A percentile compares a stretch with the other conserved stretches of the same genome.
phyloP scores from a whole-genome alignment of 2,888 invertebrate genomes.

The Aphidoletes aphidimyza region DNA sequence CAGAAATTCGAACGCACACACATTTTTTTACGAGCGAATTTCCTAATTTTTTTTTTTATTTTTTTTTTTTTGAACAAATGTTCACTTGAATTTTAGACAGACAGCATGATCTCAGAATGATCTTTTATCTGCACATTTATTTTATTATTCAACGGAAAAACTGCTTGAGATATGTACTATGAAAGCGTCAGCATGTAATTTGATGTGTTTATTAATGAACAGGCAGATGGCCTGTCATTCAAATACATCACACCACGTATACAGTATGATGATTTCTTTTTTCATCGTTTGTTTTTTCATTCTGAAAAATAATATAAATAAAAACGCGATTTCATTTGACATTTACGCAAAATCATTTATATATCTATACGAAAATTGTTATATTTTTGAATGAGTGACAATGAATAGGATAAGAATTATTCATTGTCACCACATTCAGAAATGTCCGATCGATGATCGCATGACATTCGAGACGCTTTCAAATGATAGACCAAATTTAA shows the following conservation, averaged over 20 bases:
- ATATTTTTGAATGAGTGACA: background rate
- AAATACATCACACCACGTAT: too few relatives aligned
- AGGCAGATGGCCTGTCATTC: background rate
- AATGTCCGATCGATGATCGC: background rate
- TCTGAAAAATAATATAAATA: too few relatives aligned
- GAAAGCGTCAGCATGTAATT: background rate
- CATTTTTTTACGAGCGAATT: conserved; percentile 32
- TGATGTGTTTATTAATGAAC: background rate
- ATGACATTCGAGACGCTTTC: background rate
- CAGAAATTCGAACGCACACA: conserved; percentile 33
- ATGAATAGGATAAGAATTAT: conserved; percentile 31
- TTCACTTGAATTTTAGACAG: background rate
- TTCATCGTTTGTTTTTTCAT: too few relatives aligned
- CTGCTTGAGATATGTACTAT: background rate
- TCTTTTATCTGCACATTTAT: background rate
- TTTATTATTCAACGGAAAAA: too few relatives aligned
- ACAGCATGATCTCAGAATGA: background rate
- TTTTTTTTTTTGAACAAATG: background rate
- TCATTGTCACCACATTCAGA: conserved; percentile 2
- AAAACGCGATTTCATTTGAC: background rate
- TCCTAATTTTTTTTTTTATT: conserved; percentile 28
- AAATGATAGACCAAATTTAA: too few relatives aligned
- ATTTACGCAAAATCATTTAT: background rate
- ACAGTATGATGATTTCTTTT: too few relatives aligned
- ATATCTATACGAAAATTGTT: too few relatives aligned